These are phyloP conservation scores for Lissonota sp. DNA, from an alignment of 2,888 invertebrate species.

Conservation along the genomic window DNA sequence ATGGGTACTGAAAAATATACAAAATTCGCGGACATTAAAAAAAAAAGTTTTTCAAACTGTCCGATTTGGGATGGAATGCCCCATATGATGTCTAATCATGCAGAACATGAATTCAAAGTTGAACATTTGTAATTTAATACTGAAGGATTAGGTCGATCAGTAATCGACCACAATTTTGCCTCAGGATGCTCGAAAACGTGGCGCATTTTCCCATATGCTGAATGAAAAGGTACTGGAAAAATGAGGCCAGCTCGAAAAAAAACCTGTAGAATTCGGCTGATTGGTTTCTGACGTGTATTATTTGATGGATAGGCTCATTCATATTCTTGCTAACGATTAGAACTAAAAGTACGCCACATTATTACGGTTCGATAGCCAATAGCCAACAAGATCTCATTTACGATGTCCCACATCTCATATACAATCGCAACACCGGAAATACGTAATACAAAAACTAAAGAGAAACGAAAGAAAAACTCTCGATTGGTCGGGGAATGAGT, in stretches of 20 bases:
- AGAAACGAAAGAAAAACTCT: background rate
- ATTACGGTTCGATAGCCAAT: slow-evolving; percentile 14
- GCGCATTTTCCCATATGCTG: background rate
- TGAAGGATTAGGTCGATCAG: too few species aligned
- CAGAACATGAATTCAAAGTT: too few species aligned
- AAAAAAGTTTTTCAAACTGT: too few species aligned
- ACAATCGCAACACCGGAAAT: background rate
- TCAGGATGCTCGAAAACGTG: background rate
- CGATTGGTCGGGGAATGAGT: background rate
- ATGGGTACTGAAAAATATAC: too few species aligned
- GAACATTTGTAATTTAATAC: too few species aligned
- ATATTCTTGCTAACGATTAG: slow-evolving; percentile 20
- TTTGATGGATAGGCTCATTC: slow-evolving; percentile 75
- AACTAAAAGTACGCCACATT: slow-evolving; percentile 65
- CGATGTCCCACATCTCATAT: background rate
- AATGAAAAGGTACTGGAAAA: slow-evolving; percentile 15
- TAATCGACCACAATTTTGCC: too few species aligned
- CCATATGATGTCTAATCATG: too few species aligned
- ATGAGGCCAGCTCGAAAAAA: slow-evolving; percentile 70
- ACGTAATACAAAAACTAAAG: background rate
- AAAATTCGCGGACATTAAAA: too few species aligned
- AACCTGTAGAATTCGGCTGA: slow-evolving; percentile 67
- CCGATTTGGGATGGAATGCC: too few species aligned
- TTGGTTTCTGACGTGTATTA: slow-evolving; percentile 74
- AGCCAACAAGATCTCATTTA: slow-evolving; percentile 28